Conservation (phyloP, 53 echinoderm and acorn worm species). For the Pentamera pediparva region DNA sequence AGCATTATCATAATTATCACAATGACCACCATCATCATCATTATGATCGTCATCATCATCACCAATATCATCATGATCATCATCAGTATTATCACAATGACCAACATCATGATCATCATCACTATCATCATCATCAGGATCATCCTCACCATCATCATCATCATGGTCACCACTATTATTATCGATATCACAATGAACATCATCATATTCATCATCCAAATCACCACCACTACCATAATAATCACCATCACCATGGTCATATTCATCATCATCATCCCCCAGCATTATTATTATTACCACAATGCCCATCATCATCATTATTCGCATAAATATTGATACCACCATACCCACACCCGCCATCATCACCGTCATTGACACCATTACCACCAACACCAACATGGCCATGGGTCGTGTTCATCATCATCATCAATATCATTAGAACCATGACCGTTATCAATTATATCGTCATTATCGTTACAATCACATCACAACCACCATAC, state of each 20-base stretch:
- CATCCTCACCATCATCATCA: background rate
- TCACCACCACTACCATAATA: background rate
- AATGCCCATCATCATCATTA: too few species aligned
- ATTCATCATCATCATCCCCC: too few species aligned
- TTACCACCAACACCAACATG: too few species aligned
- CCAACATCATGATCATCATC: conserved; percentile 5
- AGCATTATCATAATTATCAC: background rate
- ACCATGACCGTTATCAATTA: too few species aligned
- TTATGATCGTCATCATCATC: conserved; percentile 12
- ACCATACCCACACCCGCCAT: too few species aligned
- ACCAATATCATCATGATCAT: background rate
- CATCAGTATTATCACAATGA: background rate
- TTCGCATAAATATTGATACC: too few species aligned
- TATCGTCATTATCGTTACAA: too few species aligned
- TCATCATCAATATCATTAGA: too few species aligned
- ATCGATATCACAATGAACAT: background rate
- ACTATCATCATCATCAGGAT: background rate
- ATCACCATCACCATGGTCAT: background rate
- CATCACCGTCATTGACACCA: too few species aligned
- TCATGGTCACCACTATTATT: background rate
- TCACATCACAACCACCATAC: too few species aligned
- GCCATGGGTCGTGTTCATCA: too few species aligned
- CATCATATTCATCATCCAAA: conserved; percentile 2
- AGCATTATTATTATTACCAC: too few species aligned
- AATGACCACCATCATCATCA: background rate